These are phyloP conservation scores for Therioaphis trifolii DNA, from an alignment of 2,888 invertebrate species.

Conservation along the genomic window DNA sequence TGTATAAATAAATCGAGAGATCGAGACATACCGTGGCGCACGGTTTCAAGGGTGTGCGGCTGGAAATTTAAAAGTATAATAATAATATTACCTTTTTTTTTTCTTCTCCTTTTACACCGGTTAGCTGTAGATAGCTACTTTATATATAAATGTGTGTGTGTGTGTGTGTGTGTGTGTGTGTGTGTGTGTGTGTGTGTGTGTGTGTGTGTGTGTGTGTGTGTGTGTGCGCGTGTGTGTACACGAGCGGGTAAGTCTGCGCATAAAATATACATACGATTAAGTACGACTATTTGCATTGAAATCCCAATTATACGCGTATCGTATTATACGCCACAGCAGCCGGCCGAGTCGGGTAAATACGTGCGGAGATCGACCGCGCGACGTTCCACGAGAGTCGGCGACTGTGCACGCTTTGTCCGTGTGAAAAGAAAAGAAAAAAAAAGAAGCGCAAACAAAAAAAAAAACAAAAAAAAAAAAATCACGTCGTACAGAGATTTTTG, in stretches of 20 bases:
- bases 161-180: too few relatives aligned
- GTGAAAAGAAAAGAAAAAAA: too few relatives aligned
- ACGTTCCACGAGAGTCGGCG: too few relatives aligned
- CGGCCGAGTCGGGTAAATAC: too few relatives aligned
- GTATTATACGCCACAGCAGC: too few relatives aligned
- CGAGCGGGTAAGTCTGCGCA: constrained; percentile 17
- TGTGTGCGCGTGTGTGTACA: background rate
- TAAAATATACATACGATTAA: constrained; percentile 53
- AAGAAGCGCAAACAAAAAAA: too few relatives aligned
- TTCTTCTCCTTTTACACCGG: background rate
- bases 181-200: too few relatives aligned
- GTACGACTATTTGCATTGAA: constrained; percentile 20
- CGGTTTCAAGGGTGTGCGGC: constrained; percentile 33
- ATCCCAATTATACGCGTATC: background rate
- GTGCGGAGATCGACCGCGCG: background rate
- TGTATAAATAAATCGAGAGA: constrained; percentile 18
- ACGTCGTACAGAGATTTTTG: background rate
- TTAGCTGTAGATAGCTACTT: too few relatives aligned
- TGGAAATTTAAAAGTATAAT: constrained; percentile 54
- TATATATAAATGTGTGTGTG: too few relatives aligned
- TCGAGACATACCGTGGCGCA: constrained; percentile 2
- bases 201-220: too few relatives aligned
- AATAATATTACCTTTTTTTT: background rate
- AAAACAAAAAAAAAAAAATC: too few relatives aligned
- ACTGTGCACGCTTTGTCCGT: too few relatives aligned